Percentiles rank a stretch among this genome's conserved stretches.
Evolutionary conservation across 2,888 invertebrate genomes (phyloP).

Genomic region (Neoitamus cyanurus): DNA sequence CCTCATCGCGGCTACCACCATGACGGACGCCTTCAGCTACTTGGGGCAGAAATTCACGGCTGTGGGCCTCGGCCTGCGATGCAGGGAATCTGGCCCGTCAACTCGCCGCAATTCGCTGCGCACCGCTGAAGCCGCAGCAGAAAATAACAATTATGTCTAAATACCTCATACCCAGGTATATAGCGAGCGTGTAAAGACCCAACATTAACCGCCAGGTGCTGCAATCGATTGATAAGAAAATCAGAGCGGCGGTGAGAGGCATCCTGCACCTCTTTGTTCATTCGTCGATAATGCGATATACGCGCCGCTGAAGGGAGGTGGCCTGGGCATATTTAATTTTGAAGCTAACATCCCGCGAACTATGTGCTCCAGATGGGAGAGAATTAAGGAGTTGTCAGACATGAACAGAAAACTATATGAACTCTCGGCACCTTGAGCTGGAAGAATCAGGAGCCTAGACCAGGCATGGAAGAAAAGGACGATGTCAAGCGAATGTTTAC

Average conservation of each 20-base stretch:
- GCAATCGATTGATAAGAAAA: background rate
- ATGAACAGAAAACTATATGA: background rate
- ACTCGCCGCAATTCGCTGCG: background rate
- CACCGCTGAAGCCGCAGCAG: slow-evolving; percentile 8
- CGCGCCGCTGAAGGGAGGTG: background rate
- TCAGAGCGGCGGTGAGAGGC: background rate
- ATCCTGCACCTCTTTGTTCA: background rate
- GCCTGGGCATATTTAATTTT: background rate
- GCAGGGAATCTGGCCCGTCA: background rate
- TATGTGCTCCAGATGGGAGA: background rate
- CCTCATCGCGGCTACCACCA: background rate
- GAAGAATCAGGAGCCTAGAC: too few relatives aligned
- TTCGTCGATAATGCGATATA: background rate
- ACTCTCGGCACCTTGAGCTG: too few relatives aligned
- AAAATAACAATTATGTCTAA: too few relatives aligned
- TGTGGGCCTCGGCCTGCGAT: background rate
- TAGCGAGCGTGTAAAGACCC: background rate
- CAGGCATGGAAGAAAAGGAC: too few relatives aligned
- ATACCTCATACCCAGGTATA: background rate
- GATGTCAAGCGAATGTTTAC: too few relatives aligned
- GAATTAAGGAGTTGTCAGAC: background rate
- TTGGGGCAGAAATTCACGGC: too few relatives aligned
- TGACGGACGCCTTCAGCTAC: background rate
- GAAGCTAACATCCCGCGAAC: background rate
- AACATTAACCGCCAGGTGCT: background rate